These are phyloP conservation scores for Parapristionchus giblindavisi DNA, from an alignment of 2,888 invertebrate species.

Conservation along the genomic window DNA sequence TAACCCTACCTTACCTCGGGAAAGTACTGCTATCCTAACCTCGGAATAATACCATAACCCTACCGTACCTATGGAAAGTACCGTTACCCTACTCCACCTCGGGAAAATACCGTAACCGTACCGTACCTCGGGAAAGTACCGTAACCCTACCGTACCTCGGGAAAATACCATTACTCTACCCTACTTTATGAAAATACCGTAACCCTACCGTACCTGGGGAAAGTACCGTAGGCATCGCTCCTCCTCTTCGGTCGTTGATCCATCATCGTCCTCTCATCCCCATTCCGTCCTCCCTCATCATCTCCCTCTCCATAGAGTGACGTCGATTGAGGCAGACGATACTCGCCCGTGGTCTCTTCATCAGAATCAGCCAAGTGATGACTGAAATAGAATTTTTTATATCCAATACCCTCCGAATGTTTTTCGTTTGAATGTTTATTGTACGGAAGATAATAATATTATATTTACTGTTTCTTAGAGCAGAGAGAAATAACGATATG, in stretches of 20 bases:
- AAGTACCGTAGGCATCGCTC: neutral
- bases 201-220: no score
- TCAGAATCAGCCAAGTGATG: constrained; percentile 55
- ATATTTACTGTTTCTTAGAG: neutral
- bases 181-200: no score
- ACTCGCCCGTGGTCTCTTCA: constrained; percentile 63
- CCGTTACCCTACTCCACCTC: neutral
- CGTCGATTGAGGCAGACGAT: constrained; percentile 58
- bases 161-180: no score
- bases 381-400: constrained; percentile 42
- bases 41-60: no score
- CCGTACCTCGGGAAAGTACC: no score
- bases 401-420: no score
- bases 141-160: no score
- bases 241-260: neutral
- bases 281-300: neutral
- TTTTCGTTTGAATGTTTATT: no score
- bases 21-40: no score
- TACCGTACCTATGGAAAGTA: no score
- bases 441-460: neutral
- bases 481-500: neutral
- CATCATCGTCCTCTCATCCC: neutral
- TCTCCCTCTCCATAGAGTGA: constrained; percentile 65
- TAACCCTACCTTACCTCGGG: no score
- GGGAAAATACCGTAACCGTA: no score